Base-by-base conservation (phyloP, 2,888 invertebrate genomes). In the Ennomos erosarius region DNA sequence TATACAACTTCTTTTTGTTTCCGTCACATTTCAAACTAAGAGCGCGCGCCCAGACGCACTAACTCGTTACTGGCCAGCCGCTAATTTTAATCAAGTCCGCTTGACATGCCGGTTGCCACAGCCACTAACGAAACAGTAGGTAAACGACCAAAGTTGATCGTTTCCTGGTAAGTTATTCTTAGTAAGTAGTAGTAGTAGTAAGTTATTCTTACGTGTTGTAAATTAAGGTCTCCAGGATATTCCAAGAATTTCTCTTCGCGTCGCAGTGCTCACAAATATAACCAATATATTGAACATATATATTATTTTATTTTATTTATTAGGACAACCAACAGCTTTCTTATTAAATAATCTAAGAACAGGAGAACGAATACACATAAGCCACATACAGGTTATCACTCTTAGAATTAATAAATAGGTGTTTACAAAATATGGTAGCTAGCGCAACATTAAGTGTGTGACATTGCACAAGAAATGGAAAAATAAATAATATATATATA, bases 1-100 rank as follows among this genome's bases (percentile, higher is more conserved):
- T 64, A 69, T 61, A 64, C 64, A 52, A 66, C 56, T 61, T 57
- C 64, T 68, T 67, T 64, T 58, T 57, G 60, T 67, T 68, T 66
- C 57, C 60, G 64, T 59, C 71, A 64, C 63, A 48, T 61, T 67
- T 59, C 51, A 67, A 63, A 51, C 51, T 46, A 61, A 59, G 50
- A 57, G 52, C 48, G 49, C 55, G 37, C 55, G 38, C 51, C 34
- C 61, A 59, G 54, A 50, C 58, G 55, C 43, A 47, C 59, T 47
- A 59, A 59, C 51, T 59, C 48, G 59, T 56, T 55, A 49, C 51
- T 45, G 59, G 51, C 46, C 53, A 40, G 36, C 37, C 48, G 53
- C 47, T 54, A 53, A 64, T 65, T 65, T 60, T 60, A 65, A 63
- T 65, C 10, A 62, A 52, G 44, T 48, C 51, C 51, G 55, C 51